Evolutionary conservation across 2,797 vertebrate species (phyloP).

Genomic region (Chaunax sp.): DNA sequence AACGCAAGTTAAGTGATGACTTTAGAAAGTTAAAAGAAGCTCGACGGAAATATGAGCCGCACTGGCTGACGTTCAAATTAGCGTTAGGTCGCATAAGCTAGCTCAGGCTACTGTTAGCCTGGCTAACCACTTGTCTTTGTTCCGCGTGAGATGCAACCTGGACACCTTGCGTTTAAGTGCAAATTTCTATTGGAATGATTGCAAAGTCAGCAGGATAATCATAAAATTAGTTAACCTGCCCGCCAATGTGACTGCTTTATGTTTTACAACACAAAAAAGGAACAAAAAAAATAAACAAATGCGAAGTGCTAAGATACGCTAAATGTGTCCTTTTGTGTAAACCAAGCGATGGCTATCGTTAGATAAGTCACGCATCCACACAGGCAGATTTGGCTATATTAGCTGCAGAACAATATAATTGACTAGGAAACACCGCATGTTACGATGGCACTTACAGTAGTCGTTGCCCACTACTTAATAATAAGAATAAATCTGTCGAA

Average conservation of each 20-base stretch:
- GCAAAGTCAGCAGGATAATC: rapidly evolving
- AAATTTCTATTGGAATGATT: rapidly evolving
- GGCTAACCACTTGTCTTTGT: slow-evolving; percentile 72
- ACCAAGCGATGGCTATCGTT: slow-evolving; percentile 43
- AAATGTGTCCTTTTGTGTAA: slow-evolving; percentile 59
- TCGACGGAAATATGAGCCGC: slow-evolving; percentile 38
- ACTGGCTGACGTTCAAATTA: slow-evolving; percentile 18
- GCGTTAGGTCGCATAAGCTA: slow-evolving; percentile 24
- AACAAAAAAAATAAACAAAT: slow-evolving; percentile 26
- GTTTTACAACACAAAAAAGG: rapidly evolving
- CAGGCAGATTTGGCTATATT: slow-evolving; percentile 21
- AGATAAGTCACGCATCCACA: not conserved
- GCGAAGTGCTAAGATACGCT: not conserved
- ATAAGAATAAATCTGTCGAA: not conserved
- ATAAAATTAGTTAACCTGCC: rapidly evolving
- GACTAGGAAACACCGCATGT: not conserved
- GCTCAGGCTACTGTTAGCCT: slow-evolving; percentile 54
- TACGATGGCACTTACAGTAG: not conserved
- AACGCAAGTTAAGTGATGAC: too few species aligned
- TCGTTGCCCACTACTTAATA: rapidly evolving
- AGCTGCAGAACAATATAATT: slow-evolving; percentile 34
- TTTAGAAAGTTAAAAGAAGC: slow-evolving; percentile 1
- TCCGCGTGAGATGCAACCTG: slow-evolving; percentile 35
- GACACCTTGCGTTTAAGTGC: not conserved
- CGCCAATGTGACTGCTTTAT: rapidly evolving